These are phyloP conservation scores for Tenthredo distinguenda DNA, from an alignment of 2,888 invertebrate genomes.

Conservation along the genomic window DNA sequence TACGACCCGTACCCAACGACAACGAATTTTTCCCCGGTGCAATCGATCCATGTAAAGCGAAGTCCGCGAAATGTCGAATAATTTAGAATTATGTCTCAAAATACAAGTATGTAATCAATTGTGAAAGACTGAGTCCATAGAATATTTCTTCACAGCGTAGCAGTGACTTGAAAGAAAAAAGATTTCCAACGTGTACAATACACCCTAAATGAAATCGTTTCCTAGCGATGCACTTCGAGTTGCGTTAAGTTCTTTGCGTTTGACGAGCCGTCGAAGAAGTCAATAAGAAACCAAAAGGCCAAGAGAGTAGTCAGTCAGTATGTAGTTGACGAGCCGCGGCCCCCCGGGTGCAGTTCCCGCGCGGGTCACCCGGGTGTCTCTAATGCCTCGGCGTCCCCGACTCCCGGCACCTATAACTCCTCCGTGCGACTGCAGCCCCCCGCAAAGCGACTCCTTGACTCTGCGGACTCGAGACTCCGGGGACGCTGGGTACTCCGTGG, in stretches of 20 bases:
- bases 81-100: no score
- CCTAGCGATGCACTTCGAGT: slow-evolving; percentile 21
- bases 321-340: slow-evolving; percentile 64
- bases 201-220: slow-evolving; percentile 11
- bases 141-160: neutral
- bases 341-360: slow-evolving; percentile 75
- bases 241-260: slow-evolving; percentile 18
- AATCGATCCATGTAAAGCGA: no score
- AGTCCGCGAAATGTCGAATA: no score
- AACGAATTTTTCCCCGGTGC: no score
- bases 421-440: slow-evolving; percentile 63
- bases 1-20: no score
- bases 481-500: slow-evolving; percentile 55
- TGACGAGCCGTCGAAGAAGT: slow-evolving; percentile 38
- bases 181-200: neutral
- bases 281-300: slow-evolving; percentile 41
- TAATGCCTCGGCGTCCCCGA: slow-evolving; percentile 71
- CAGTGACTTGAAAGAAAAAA: neutral
- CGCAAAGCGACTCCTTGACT: slow-evolving; percentile 66
- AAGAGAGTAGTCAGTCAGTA: slow-evolving; percentile 2
- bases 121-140: neutral
- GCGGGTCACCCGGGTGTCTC: slow-evolving; percentile 75
- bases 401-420: slow-evolving; percentile 59
- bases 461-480: slow-evolving; percentile 41
- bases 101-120: no score